phyloP scores from a whole-genome alignment of 2,888 invertebrate species.

The Drosophila colorata region DNA sequence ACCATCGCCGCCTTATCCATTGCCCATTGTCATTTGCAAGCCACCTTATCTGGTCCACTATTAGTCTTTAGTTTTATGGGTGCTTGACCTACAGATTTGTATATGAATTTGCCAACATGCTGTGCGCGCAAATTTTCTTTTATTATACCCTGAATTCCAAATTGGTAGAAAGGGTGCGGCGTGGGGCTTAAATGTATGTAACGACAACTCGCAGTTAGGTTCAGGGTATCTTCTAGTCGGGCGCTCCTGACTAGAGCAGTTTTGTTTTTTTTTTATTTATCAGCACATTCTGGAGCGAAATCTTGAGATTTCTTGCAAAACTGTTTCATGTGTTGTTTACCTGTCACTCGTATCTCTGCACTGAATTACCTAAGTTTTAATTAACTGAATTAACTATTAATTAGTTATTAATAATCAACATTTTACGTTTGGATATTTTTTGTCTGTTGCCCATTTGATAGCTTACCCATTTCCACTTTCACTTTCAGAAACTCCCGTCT shows the following conservation, averaged over 20 bases:
- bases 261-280: too few species aligned
- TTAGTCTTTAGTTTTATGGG: constrained; percentile 73
- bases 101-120: constrained; percentile 64
- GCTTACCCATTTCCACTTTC: constrained; percentile 28
- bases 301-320: constrained; percentile 24
- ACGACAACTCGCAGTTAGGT: too few species aligned
- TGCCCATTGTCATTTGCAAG: constrained; percentile 26
- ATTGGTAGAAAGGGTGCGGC: too few species aligned
- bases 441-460: constrained; percentile 34
- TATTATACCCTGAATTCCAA: too few species aligned
- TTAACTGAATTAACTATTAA: too few species aligned
- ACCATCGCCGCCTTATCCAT: constrained; percentile 6
- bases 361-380: too few species aligned
- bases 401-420: constrained; percentile 60
- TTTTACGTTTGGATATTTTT: constrained; percentile 36
- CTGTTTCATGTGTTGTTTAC: too few species aligned
- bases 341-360: too few species aligned
- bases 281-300: neutral
- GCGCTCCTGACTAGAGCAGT: too few species aligned
- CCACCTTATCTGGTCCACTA: constrained; percentile 4
- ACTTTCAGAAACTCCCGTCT: constrained; percentile 16
- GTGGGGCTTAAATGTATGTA: too few species aligned
- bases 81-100: constrained; percentile 70
- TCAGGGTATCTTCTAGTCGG: too few species aligned
- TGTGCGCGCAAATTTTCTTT: constrained; percentile 49